Conservation (phyloP, 2,113 vertebrate genomes). For the Semnornis frantzii region DNA sequence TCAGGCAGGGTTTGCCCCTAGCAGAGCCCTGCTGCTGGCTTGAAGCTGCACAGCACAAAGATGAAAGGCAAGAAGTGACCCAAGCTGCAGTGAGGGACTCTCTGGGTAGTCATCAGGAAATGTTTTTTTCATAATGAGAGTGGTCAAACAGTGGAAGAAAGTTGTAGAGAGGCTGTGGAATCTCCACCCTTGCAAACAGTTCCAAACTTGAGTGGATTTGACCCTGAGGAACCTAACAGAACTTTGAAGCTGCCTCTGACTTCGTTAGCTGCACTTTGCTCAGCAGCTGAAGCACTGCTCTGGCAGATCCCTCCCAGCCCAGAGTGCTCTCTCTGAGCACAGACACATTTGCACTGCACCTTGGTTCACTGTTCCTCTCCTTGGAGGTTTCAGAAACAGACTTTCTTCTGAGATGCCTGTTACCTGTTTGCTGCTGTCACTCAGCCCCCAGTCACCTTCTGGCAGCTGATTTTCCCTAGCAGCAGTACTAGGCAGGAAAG, state of each 20-base stretch:
- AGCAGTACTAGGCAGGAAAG: not conserved
- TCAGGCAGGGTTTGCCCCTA: no score
- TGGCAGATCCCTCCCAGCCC: not conserved
- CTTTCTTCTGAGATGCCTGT: not conserved
- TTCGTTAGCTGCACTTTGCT: not conserved
- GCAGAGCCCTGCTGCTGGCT: no score
- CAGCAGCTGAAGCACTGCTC: not conserved
- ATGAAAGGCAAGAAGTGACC: not conserved
- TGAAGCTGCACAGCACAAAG: not conserved
- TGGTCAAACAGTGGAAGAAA: not conserved
- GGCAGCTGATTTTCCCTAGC: not conserved
- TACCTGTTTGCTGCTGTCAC: not conserved
- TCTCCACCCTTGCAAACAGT: not conserved
- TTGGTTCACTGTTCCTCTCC: not conserved
- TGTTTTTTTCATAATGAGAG: not conserved
- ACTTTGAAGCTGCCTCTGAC: not conserved
- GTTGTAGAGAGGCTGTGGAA: not conserved
- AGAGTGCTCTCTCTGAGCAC: not conserved
- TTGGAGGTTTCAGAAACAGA: not conserved
- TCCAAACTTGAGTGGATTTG: not conserved
- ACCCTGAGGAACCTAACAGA: not conserved
- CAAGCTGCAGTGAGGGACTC: not conserved
- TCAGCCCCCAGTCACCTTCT: not conserved
- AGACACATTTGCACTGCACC: not conserved
- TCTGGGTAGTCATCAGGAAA: not conserved